Evolutionary conservation across 2,113 vertebrate genomes (phyloP), one percentile per base, ranked within the genome.

Genomic region (Ifrita kowaldi): DNA sequence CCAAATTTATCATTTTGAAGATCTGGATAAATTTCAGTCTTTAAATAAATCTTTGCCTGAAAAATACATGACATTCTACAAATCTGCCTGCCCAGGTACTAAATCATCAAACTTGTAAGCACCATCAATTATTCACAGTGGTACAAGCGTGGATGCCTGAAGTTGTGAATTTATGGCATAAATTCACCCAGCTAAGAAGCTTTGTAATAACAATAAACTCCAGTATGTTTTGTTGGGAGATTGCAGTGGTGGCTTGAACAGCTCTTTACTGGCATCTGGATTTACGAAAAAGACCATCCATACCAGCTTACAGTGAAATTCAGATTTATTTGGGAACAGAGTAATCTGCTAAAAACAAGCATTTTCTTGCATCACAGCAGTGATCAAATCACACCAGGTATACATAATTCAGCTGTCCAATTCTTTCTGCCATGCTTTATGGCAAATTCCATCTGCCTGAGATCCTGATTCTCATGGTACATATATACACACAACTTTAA

Each of bases 61-160:
- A 77, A 93, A 60, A 16, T 21, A 24, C 15, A 49, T 13, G 49
- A 60, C 44, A 68, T 76, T 85, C 42, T 88, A 39, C 3, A 2
- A 56, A 60, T 94, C 92, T 94, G 15, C 63, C 63, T 73, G 33
- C 49, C 37, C 74, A 83, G 78, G 70, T 68, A 73, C 32, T 88
- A 95, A 93, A 97, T 85, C 92, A 90, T 85, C 62, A 90, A 94
- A 76, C 50, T 94, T 95, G 49, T 76, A 94, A 85, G 90, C 70
- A 73, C 37, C 27, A 83, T 91, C 65, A 89, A 82, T 93, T 96
- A 89, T 82, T 84, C 84, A 87, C 62, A 53, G 57, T 39, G 92
- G 41, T 62, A 65, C 24, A 82, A 85, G 69, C 78, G 53, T 62
- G 67, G 53, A 64, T 64, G 53, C 53, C 57, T 79, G 41, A 53